Percentiles rank a stretch among this genome's conserved stretches.
Evolutionary conservation across 2,888 invertebrate genomes (phyloP).

Genomic region (Anorthoa munda): DNA sequence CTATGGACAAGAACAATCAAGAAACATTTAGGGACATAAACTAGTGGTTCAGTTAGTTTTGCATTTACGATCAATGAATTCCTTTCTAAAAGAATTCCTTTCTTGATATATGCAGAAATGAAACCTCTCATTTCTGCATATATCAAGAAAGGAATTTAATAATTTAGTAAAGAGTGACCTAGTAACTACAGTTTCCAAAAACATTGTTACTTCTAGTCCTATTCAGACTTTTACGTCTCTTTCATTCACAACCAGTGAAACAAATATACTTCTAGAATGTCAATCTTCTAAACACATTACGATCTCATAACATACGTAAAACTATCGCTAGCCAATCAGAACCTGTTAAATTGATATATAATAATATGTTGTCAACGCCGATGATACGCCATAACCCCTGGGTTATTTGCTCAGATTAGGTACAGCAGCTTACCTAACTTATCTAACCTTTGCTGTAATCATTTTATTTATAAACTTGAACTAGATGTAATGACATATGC

Average conservation of each 20-base stretch:
- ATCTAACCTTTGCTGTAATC: slow-evolving; percentile 23
- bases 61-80: no score
- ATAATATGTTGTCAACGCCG: slow-evolving; percentile 34
- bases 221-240: not conserved
- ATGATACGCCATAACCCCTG: slow-evolving; percentile 42
- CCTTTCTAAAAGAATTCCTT: no score
- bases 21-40: no score
- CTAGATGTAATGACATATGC: slow-evolving; percentile 7
- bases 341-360: slow-evolving; percentile 15
- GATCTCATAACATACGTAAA: slow-evolving; percentile 7
- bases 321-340: slow-evolving; percentile 35
- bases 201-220: no score
- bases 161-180: no score
- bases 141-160: no score
- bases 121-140: no score
- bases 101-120: no score
- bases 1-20: no score
- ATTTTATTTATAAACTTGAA: slow-evolving; percentile 42
- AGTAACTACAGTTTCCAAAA: no score
- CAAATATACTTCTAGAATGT: not conserved
- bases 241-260: not conserved
- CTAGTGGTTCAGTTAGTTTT: no score
- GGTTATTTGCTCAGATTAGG: slow-evolving; percentile 43
- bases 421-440: slow-evolving; percentile 11
- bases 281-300: slow-evolving; percentile 4